phyloP scores from a whole-genome alignment of 2,113 vertebrate genomes.

The Suricata suricatta region DNA sequence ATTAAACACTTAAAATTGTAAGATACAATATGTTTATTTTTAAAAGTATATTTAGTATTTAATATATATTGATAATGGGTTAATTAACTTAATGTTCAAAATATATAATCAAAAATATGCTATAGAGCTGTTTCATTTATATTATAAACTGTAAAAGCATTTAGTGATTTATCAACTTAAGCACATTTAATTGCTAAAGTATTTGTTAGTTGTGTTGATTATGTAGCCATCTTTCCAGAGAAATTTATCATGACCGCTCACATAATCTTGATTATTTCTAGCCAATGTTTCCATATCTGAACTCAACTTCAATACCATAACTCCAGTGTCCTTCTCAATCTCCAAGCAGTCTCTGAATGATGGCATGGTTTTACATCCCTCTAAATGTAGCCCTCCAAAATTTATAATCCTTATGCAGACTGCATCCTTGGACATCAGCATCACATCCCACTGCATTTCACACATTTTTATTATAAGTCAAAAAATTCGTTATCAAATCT shows the following conservation, averaged over 20 bases:
- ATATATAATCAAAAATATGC: background rate
- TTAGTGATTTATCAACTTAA: background rate
- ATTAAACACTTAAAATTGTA: background rate
- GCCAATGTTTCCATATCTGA: background rate
- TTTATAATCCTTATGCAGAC: background rate
- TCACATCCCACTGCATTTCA: background rate
- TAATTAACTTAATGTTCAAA: background rate
- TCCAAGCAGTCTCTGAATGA: background rate
- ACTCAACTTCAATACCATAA: background rate
- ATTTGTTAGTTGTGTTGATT: background rate
- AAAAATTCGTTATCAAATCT: background rate
- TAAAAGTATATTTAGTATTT: background rate
- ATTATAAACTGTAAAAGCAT: background rate
- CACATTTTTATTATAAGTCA: background rate
- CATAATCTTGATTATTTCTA: background rate
- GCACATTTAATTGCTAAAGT: background rate
- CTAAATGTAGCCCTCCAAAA: background rate
- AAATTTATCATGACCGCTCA: background rate
- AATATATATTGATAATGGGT: background rate
- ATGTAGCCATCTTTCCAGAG: background rate
- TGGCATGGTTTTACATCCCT: background rate
- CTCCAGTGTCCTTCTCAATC: background rate
- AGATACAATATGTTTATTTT: background rate
- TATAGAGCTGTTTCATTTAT: background rate
- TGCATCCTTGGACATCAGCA: background rate